phyloP scores from a whole-genome alignment of 2,888 invertebrate genomes.

The Hipparchia sbordonii region DNA sequence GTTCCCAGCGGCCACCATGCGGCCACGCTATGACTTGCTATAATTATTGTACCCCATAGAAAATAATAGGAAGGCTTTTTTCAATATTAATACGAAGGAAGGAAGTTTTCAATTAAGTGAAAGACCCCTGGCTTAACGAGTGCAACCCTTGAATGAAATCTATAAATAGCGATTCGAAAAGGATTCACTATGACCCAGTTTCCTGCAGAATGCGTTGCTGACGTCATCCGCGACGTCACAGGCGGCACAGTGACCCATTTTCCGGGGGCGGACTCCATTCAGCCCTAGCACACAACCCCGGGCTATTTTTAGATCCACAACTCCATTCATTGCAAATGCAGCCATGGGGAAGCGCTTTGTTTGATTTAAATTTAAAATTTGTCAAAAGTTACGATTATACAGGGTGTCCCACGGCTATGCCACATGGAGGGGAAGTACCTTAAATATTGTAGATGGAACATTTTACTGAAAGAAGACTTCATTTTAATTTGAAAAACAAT shows the following conservation, averaged over 20 bases:
- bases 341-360: slow-evolving; percentile 21
- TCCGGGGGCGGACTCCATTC: slow-evolving; percentile 63
- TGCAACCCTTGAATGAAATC: slow-evolving; percentile 21
- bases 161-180: slow-evolving; percentile 20
- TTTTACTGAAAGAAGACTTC: no score
- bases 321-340: slow-evolving; percentile 68
- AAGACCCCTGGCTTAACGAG: not conserved
- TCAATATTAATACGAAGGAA: no score
- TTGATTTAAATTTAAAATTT: not conserved
- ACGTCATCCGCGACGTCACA: slow-evolving; percentile 72
- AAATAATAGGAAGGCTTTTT: no score
- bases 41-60: no score
- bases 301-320: slow-evolving; percentile 70
- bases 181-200: slow-evolving; percentile 53
- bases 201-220: slow-evolving; percentile 68
- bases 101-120: no score
- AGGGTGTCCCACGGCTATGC: no score
- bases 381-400: not conserved
- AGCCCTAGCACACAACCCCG: slow-evolving; percentile 60
- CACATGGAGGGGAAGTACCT: no score
- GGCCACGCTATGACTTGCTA: no score
- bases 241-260: slow-evolving; percentile 73
- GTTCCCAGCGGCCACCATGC: no score
- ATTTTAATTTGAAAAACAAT: no score
- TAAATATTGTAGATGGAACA: no score